Evolutionary conservation across 2,113 vertebrate genomes (phyloP).

Genomic region (Zingel zingel): DNA sequence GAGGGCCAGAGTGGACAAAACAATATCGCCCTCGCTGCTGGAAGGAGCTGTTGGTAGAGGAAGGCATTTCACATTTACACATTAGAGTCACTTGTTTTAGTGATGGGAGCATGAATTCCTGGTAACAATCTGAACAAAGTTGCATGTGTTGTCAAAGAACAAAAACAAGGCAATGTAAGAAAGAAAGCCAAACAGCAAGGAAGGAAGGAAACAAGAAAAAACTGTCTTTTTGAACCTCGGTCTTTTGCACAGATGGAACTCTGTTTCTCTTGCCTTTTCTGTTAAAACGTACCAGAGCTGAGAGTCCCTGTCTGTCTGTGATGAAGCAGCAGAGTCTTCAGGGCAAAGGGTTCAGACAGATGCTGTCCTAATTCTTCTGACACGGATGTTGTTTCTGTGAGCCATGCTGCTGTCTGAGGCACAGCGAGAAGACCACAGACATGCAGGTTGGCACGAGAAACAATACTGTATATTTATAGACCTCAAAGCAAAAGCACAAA

Average conservation of each 20-base stretch:
- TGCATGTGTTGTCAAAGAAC: background rate
- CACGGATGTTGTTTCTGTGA: slow-evolving; percentile 45
- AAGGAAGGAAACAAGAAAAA: background rate
- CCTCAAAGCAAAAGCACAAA: background rate
- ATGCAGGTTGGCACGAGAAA: slow-evolving; percentile 6
- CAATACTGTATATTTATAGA: background rate
- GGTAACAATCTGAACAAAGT: background rate
- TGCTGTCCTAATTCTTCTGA: slow-evolving; percentile 44
- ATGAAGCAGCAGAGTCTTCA: slow-evolving; percentile 70
- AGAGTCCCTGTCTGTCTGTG: slow-evolving; percentile 55
- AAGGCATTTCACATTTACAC: background rate
- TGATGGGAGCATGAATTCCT: background rate
- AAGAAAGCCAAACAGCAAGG: background rate
- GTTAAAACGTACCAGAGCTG: slow-evolving; percentile 46
- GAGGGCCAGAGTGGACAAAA: slow-evolving; percentile 53
- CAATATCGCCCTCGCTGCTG: slow-evolving; percentile 41
- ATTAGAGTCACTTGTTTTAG: background rate
- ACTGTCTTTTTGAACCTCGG: background rate
- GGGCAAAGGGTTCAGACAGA: slow-evolving; percentile 51
- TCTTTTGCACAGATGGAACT: background rate
- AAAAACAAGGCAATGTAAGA: background rate
- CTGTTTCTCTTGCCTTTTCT: background rate
- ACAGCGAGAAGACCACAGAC: background rate
- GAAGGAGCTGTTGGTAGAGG: slow-evolving; percentile 33
- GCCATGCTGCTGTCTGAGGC: slow-evolving; percentile 67